Percentiles rank a stretch among this genome's conserved stretches.
phyloP scores from a whole-genome alignment of 2,888 invertebrate species.

The Drosophila paracracens region DNA sequence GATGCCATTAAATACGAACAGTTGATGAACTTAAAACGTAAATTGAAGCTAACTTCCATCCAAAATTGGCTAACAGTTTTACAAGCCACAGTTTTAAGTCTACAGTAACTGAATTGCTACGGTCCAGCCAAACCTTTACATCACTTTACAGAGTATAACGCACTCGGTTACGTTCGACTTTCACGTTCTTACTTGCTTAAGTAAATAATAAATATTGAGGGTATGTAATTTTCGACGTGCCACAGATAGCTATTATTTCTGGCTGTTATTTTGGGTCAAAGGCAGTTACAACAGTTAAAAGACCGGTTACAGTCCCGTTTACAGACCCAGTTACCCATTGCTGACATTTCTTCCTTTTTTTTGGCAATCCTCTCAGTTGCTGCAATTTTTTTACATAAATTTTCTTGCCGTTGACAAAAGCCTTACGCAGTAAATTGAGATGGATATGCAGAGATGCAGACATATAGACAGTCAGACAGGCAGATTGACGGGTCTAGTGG shows the following conservation, averaged over 20 bases:
- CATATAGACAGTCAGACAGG: constrained; percentile 14
- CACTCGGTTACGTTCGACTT: background rate
- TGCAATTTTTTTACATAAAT: constrained; percentile 66
- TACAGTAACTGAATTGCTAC: background rate
- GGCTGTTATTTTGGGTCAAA: constrained; percentile 36
- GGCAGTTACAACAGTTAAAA: constrained; percentile 51
- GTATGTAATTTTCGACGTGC: background rate
- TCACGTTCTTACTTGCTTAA: too few species aligned
- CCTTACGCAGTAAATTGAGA: constrained; percentile 75
- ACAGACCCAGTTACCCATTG: constrained; percentile 42
- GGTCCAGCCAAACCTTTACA: background rate
- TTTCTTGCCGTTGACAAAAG: constrained; percentile 76
- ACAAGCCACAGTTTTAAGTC: background rate
- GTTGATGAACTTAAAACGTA: background rate
- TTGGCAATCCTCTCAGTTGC: constrained; percentile 15
- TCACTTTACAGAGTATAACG: background rate
- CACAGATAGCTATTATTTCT: background rate
- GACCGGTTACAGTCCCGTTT: constrained; percentile 36
- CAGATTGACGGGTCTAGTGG: constrained; percentile 24
- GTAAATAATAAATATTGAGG: constrained; percentile 7
- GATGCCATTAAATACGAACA: background rate
- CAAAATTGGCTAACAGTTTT: background rate
- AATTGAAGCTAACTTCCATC: background rate
- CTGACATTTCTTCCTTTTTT: constrained; percentile 29
- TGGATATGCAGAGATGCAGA: constrained; percentile 39